Conservation (phyloP, 2,888 invertebrate genomes). For the Lasiommata megera region DNA sequence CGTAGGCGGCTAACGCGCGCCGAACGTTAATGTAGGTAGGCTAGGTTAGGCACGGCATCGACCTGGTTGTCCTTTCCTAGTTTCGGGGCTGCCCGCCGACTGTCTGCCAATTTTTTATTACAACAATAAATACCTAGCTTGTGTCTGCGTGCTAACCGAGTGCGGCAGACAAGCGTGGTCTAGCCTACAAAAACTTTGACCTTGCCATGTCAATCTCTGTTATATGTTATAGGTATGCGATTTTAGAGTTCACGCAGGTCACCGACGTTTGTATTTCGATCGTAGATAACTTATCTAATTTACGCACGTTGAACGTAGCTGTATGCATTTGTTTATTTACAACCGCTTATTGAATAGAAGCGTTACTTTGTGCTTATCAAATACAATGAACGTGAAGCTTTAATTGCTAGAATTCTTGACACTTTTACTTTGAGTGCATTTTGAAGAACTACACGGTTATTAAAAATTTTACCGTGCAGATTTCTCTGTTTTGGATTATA, state of each 20-base stretch:
- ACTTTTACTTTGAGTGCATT: too few relatives aligned
- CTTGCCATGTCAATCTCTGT: neutral
- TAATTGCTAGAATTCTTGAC: too few relatives aligned
- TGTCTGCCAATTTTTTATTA: conserved; percentile 6
- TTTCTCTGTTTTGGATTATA: too few relatives aligned
- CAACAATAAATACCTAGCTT: neutral
- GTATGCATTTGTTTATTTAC: too few relatives aligned
- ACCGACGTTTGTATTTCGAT: neutral
- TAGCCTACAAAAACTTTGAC: neutral
- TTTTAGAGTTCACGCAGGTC: neutral
- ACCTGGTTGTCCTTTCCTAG: conserved; percentile 6
- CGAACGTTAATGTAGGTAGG: conserved; percentile 1
- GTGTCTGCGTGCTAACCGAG: neutral
- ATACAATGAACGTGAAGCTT: too few relatives aligned
- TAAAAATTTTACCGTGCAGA: too few relatives aligned
- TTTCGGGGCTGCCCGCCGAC: conserved; percentile 11
- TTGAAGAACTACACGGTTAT: too few relatives aligned
- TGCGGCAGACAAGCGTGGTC: neutral
- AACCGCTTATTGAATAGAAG: too few relatives aligned
- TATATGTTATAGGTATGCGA: neutral
- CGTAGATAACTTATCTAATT: neutral
- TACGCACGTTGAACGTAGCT: too few relatives aligned
- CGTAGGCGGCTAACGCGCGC: neutral
- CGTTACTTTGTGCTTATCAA: too few relatives aligned
- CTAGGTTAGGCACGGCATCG: conserved; percentile 10